These are phyloP conservation scores for Capitulum mitella DNA, from an alignment of 2,888 invertebrate species.

Conservation along the genomic window DNA sequence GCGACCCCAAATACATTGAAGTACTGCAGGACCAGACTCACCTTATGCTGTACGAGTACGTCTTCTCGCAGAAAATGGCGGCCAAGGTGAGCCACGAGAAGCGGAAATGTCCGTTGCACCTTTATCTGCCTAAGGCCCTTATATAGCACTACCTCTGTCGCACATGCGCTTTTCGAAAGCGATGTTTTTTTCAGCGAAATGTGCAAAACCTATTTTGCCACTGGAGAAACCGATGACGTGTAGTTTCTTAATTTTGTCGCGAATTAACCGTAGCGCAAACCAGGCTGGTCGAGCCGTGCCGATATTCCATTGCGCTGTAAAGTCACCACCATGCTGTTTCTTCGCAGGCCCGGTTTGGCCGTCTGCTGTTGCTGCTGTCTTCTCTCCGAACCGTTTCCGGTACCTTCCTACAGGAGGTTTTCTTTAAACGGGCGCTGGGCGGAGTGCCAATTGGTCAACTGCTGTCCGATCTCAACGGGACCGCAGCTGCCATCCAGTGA, in stretches of 20 bases:
- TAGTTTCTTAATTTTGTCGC: too few relatives aligned
- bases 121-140: too few relatives aligned
- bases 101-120: too few relatives aligned
- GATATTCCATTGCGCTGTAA: too few relatives aligned
- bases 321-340: conserved; percentile 2
- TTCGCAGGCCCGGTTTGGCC: conserved; percentile 58
- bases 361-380: conserved; percentile 64
- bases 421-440: conserved; percentile 71
- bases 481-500: conserved; percentile 24
- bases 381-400: conserved; percentile 53
- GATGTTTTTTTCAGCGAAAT: too few relatives aligned
- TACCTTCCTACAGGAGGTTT: conserved; percentile 56
- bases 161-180: too few relatives aligned
- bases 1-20: conserved; percentile 53
- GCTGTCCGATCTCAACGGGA: conserved; percentile 56
- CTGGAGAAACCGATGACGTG: too few relatives aligned
- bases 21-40: conserved; percentile 71
- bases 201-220: too few relatives aligned
- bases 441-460: conserved; percentile 63
- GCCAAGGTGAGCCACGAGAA: conserved; percentile 35
- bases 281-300: too few relatives aligned
- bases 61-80: conserved; percentile 33
- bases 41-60: conserved; percentile 59
- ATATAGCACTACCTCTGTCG: too few relatives aligned
- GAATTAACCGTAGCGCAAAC: too few relatives aligned